Conservation (phyloP, 1,140 invertebrate species). For the Scaptodrosophila lebanonensis region DNA sequence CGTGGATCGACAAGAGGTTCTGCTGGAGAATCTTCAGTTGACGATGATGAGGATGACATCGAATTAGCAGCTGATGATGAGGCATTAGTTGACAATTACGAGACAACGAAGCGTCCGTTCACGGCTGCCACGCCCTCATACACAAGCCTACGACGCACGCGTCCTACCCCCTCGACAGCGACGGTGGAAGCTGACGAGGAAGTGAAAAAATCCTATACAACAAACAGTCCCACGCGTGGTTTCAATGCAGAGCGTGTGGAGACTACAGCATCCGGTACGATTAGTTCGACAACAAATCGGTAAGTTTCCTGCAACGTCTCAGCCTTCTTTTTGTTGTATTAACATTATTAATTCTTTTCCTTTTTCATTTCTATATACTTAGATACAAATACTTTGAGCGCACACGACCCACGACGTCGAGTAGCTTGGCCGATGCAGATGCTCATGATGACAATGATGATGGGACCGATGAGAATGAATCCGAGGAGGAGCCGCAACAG, state of each 20-base stretch:
- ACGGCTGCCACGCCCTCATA: conserved; percentile 79
- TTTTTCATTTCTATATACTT: not conserved
- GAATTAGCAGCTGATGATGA: conserved; percentile 49
- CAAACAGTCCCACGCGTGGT: conserved; percentile 48
- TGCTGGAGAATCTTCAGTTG: no score
- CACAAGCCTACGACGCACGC: conserved; percentile 82
- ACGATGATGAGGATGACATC: conserved; percentile 66
- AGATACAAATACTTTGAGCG: conserved; percentile 69
- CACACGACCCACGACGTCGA: conserved; percentile 49
- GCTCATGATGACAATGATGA: conserved; percentile 20
- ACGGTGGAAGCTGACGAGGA: conserved; percentile 54
- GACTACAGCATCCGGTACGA: conserved; percentile 6
- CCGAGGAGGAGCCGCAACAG: conserved; percentile 54
- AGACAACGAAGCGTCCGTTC: conserved; percentile 30
- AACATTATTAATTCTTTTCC: not conserved
- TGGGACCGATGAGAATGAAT: conserved; percentile 43
- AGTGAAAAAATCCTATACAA: conserved; percentile 53
- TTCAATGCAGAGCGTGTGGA: conserved; percentile 31
- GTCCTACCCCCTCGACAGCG: conserved; percentile 78
- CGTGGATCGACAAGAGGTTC: conserved; percentile 45
- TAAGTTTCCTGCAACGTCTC: conserved; percentile 12
- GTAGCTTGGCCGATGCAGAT: conserved; percentile 2
- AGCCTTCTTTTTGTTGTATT: not conserved
- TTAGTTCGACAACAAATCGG: conserved; percentile 51
- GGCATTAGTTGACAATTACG: conserved; percentile 69